A percentile compares a stretch with the other conserved stretches of the same genome.
Conservation (phyloP, 2,888 invertebrate species). For the Imbricaverruca yamaguchii region DNA sequence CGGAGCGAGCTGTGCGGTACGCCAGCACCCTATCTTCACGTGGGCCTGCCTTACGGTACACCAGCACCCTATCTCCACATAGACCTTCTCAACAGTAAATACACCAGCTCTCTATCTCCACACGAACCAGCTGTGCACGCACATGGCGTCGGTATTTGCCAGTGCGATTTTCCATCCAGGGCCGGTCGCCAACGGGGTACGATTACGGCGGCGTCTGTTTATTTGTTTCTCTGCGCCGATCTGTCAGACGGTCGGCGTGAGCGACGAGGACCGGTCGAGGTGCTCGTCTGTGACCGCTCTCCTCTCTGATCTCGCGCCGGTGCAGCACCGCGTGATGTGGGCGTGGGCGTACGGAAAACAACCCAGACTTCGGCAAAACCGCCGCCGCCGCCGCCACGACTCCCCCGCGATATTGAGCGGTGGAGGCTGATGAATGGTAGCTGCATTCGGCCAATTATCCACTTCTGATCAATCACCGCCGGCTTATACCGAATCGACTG, state of each 20-base stretch:
- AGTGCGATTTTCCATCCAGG: background rate
- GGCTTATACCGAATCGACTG: background rate
- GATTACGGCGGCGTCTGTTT: background rate
- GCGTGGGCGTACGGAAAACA: background rate
- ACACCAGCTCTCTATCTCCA: background rate
- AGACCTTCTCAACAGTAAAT: too few species aligned
- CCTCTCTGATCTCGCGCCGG: too few species aligned
- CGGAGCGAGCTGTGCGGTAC: too few species aligned
- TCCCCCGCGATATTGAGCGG: background rate
- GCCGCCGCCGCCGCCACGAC: background rate
- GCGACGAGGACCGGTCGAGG: background rate
- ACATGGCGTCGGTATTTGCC: background rate
- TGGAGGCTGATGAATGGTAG: background rate
- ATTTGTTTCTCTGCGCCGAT: background rate
- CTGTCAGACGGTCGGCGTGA: background rate
- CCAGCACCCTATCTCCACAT: too few species aligned
- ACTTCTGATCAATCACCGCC: conserved; percentile 1
- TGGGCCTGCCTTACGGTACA: too few species aligned
- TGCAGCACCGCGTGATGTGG: too few species aligned
- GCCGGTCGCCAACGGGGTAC: background rate
- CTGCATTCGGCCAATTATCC: conserved; percentile 13
- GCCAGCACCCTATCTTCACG: too few species aligned
- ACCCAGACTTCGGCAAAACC: background rate
- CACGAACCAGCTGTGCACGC: background rate
- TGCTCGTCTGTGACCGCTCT: background rate